These are phyloP conservation scores for Epinephelus lanceolatus DNA, from an alignment of 2,113 vertebrate species.

Conservation along the genomic window DNA sequence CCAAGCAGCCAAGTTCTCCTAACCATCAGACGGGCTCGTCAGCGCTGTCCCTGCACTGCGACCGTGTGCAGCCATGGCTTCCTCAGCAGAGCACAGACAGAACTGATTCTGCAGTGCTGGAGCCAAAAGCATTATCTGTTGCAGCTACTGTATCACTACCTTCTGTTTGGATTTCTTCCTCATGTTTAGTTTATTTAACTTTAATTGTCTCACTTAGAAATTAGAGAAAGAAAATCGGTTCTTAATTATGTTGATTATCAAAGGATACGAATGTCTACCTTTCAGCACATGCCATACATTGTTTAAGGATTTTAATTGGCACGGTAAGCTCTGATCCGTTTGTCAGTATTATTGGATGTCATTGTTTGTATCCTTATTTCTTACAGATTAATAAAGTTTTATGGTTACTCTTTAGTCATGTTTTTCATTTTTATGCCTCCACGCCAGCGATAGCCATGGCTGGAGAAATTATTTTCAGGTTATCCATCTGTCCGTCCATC, in stretches of 20 bases:
- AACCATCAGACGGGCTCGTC: conserved; percentile 32
- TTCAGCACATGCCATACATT: conserved; percentile 15
- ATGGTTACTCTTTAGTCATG: conserved; percentile 26
- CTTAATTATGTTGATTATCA: conserved; percentile 42
- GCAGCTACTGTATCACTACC: conserved; percentile 32
- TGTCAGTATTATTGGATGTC: conserved; percentile 65
- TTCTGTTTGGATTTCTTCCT: conserved; percentile 9
- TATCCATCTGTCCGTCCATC: too few relatives aligned
- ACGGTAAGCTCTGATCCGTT: conserved; percentile 38
- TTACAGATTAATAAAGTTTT: conserved; percentile 70
- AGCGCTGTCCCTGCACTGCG: not conserved
- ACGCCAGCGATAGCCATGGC: too few relatives aligned
- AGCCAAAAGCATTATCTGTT: conserved; percentile 1
- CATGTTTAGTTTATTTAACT: conserved; percentile 68
- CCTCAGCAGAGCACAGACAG: conserved; percentile 2
- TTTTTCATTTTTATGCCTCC: not conserved
- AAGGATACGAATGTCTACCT: conserved; percentile 25
- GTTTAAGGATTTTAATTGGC: conserved; percentile 50
- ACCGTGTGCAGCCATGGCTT: not conserved
- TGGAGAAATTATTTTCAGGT: too few relatives aligned
- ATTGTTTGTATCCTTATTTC: conserved; percentile 32
- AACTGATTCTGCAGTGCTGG: conserved; percentile 3
- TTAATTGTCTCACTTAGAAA: conserved; percentile 30
- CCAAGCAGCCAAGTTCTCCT: conserved; percentile 97
- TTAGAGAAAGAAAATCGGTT: conserved; percentile 19